Evolutionary conservation across 2,797 vertebrate species (phyloP).

Genomic region (Odontamblyopus rebecca): DNA sequence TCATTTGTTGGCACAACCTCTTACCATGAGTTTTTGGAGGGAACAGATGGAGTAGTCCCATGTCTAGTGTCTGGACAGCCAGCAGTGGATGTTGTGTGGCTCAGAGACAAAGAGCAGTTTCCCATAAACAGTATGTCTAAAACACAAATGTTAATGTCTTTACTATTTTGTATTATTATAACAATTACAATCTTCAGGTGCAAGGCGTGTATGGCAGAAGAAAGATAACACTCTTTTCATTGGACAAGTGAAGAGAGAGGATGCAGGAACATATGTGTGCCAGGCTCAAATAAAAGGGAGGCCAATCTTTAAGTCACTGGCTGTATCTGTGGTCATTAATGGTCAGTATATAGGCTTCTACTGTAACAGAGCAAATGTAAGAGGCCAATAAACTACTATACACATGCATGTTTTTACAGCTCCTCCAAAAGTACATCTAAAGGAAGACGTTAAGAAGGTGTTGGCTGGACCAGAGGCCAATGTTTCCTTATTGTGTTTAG

Average conservation of each 20-base stretch:
- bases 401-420: constrained; percentile 50
- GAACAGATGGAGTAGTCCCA: constrained; percentile 52
- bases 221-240: constrained; percentile 62
- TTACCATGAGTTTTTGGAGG: constrained; percentile 77
- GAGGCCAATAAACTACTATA: not conserved
- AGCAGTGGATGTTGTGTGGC: constrained; percentile 66
- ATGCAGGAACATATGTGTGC: constrained; percentile 72
- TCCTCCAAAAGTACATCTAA: constrained; percentile 62
- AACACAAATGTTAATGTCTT: not conserved
- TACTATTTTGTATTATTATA: not conserved
- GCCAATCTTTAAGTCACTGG: not conserved
- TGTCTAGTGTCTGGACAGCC: constrained; percentile 70
- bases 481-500: constrained; percentile 71
- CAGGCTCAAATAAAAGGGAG: constrained; percentile 64
- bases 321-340: constrained; percentile 73
- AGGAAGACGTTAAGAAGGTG: constrained; percentile 52
- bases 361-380: not conserved
- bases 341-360: constrained; percentile 51
- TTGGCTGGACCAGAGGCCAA: constrained; percentile 69
- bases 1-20: constrained; percentile 57
- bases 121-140: constrained; percentile 57
- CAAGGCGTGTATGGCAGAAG: constrained; percentile 35
- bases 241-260: constrained; percentile 49
- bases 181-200: constrained; percentile 23
- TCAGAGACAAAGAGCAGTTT: constrained; percentile 35